Base-by-base conservation (phyloP, 2,888 invertebrate species). In the Muschampia plurimacula region DNA sequence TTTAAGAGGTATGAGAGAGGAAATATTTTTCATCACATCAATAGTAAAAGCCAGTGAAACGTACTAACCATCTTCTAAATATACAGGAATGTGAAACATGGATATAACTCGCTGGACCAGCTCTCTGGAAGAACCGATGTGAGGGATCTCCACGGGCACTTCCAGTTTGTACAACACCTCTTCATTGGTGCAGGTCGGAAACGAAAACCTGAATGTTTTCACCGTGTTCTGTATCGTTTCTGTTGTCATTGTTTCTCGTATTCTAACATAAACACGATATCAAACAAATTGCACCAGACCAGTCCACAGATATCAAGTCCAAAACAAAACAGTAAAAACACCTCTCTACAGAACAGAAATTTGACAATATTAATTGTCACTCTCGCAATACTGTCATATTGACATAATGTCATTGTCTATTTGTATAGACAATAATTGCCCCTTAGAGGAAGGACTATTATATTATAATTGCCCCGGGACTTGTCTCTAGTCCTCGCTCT, bases 31-130 rank as follows among this genome's bases (percentile, higher is more conserved):
- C 0, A 9, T 36, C 36, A 12, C 6, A 36, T 41, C 15, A 63
- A 10, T 10, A 46, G 10, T 9, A 46, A 46, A 52, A 44, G 7
- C 44, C 44, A 4, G 10, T 44, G 22, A 55, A 60, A 22, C 67
- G 13, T 59, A 74, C 81, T 80, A 87, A 96, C 96, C 96, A 76
- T 95, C 94, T 85, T 96, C 96, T 67, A 96, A 89, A 82, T 96
- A 96, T 74, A 96, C 96, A 0, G 97, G 97, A 67, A 97, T 90
- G 80, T 96, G 96, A 80, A 97, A 96, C 80, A 96, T 96, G 65
- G 95, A 93, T 78, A 97, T 93, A 57, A 97, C 93, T 74, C 96
- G 90, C 77, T 96, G 96, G 13, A 96, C 95, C 2, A 96, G 92
- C 86, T 97, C 97, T 67, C 95, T 87, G 1, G 96, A 90, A 8